These are phyloP conservation scores for Aplochiton taeniatus DNA, from an alignment of 2,797 vertebrate genomes.

Conservation along the genomic window DNA sequence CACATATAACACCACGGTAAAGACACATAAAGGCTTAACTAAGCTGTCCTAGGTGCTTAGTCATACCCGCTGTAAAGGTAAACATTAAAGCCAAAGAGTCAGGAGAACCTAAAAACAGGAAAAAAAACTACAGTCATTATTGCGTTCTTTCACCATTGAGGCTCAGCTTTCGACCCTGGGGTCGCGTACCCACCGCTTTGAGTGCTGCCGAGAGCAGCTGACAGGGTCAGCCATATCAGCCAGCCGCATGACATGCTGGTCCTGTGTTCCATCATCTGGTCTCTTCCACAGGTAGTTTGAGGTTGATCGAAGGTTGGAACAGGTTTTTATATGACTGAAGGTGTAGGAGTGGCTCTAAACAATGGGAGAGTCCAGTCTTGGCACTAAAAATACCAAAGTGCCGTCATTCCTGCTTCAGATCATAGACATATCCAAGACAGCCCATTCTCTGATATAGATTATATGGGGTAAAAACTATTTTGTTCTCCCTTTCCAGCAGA, in stretches of 20 bases:
- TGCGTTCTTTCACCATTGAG: not conserved
- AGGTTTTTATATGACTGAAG: constrained; percentile 61
- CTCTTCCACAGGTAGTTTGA: constrained; percentile 40
- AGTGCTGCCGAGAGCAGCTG: constrained; percentile 34
- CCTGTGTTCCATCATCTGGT: constrained; percentile 36
- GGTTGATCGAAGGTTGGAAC: constrained; percentile 21
- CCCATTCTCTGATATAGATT: too few relatives aligned
- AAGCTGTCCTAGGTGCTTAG: constrained; percentile 14
- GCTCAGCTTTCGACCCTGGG: not conserved
- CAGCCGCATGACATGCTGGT: constrained; percentile 42
- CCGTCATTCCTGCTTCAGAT: not conserved
- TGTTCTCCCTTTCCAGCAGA: too few relatives aligned
- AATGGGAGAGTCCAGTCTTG: constrained; percentile 27
- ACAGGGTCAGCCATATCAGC: constrained; percentile 56
- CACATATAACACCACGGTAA: constrained; percentile 19
- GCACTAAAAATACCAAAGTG: not conserved
- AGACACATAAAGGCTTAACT: constrained; percentile 20
- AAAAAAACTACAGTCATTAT: not conserved
- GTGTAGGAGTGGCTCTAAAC: constrained; percentile 44
- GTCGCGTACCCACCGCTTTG: constrained; percentile 51
- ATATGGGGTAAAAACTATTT: too few relatives aligned
- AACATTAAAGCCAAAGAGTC: constrained; percentile 14
- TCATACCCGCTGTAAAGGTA: constrained; percentile 10
- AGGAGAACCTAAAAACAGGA: not conserved
- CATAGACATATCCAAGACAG: not conserved